These are phyloP conservation scores for Neosilurus mollespiculum DNA, from an alignment of 2,797 vertebrate genomes.

Conservation along the genomic window DNA sequence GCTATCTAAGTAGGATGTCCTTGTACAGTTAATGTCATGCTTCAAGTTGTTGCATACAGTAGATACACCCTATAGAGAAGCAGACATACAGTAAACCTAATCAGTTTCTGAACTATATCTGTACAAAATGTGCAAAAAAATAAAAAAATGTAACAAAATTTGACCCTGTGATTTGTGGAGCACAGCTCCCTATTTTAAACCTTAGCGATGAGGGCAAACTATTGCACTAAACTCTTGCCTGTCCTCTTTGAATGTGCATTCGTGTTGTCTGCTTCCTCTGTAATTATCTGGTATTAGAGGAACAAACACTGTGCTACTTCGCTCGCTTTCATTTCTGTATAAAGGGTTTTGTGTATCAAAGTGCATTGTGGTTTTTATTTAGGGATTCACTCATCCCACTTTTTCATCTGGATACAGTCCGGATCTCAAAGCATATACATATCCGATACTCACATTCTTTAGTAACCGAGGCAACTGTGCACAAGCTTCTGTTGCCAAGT, in stretches of 20 bases:
- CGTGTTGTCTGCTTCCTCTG: not conserved
- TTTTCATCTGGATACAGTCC: not conserved
- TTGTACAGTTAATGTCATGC: not conserved
- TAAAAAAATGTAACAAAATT: no score
- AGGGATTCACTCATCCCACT: not conserved
- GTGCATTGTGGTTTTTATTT: not conserved
- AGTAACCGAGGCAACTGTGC: slow-evolving; percentile 10
- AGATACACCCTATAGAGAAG: not conserved
- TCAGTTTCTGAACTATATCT: not conserved
- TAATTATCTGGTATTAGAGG: slow-evolving; percentile 2
- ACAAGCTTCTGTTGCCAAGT: not conserved
- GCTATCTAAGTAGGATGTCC: not conserved
- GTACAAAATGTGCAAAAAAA: not conserved
- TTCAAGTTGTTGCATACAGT: not conserved
- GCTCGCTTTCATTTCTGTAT: not conserved
- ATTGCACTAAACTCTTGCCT: not conserved
- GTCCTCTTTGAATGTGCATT: not conserved
- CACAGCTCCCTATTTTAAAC: not conserved
- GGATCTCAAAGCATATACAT: not conserved
- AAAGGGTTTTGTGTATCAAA: not conserved
- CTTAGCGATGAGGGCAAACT: not conserved
- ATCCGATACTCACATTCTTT: not conserved
- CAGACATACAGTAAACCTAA: not conserved
- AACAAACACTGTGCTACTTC: not conserved
- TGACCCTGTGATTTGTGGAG: no score